Conservation (phyloP, 2,113 vertebrate species). For the Phoxinus phoxinus region DNA sequence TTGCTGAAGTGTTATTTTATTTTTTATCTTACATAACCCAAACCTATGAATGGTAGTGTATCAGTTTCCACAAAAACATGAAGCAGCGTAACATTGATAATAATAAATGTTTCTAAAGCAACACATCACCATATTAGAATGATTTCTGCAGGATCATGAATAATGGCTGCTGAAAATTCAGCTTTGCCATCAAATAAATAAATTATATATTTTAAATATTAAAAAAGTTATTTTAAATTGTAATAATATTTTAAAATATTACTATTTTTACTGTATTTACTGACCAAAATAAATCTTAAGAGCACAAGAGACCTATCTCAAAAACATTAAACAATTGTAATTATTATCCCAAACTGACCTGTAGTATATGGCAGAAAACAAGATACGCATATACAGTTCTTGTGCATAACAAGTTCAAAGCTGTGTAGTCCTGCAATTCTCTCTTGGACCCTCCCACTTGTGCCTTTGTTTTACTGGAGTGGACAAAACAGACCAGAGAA, state of each 20-base stretch:
- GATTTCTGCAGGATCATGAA: background rate
- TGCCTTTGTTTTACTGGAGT: background rate
- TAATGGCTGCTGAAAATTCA: background rate
- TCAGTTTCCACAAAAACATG: background rate
- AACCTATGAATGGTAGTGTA: background rate
- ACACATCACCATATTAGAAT: background rate
- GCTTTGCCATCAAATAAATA: background rate
- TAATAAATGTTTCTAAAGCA: background rate
- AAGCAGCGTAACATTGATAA: background rate
- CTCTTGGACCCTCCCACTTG: slow-evolving; percentile 10
- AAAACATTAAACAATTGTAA: background rate
- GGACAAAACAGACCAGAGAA: slow-evolving; percentile 66
- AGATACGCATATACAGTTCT: background rate
- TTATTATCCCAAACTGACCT: background rate
- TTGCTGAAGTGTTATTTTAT: background rate
- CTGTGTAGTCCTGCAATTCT: slow-evolving; percentile 4
- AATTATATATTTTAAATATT: background rate
- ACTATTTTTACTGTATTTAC: background rate
- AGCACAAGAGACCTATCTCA: background rate
- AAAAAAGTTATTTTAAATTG: background rate
- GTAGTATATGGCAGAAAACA: background rate
- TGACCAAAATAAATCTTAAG: background rate
- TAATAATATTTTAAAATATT: background rate
- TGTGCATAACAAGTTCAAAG: slow-evolving; percentile 40
- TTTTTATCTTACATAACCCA: background rate